These are phyloP conservation scores for Lophotriccus pileatus DNA, from an alignment of 2,797 vertebrate species.

Conservation along the genomic window DNA sequence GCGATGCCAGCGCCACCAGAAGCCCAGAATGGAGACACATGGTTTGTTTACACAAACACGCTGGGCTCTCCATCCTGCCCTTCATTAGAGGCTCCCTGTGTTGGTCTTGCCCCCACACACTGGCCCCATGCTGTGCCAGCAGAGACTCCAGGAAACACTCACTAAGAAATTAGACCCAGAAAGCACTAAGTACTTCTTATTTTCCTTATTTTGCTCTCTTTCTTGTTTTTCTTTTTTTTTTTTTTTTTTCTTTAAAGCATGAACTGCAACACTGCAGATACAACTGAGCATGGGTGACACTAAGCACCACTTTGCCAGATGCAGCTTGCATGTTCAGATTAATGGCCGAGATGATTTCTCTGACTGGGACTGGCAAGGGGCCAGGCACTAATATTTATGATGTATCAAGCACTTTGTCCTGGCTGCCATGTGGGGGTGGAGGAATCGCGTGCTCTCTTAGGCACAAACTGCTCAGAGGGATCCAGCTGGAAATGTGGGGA, in stretches of 20 bases:
- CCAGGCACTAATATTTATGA: constrained; percentile 31
- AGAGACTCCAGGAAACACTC: neutral
- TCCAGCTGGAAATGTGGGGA: neutral
- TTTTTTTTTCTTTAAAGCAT: neutral
- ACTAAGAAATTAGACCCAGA: neutral
- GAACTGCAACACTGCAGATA: neutral
- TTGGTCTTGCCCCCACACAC: neutral
- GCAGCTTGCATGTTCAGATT: neutral
- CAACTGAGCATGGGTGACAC: neutral
- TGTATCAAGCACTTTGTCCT: neutral
- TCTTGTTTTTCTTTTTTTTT: neutral
- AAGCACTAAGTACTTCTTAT: neutral
- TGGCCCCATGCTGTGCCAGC: neutral
- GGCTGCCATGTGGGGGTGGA: neutral
- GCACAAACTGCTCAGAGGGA: neutral
- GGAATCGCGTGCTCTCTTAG: neutral
- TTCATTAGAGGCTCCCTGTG: neutral
- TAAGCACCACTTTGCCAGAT: neutral
- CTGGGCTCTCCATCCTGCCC: neutral
- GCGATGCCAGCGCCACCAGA: neutral
- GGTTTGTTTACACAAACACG: neutral
- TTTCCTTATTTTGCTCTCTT: neutral
- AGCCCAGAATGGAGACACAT: neutral
- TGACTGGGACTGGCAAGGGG: constrained; percentile 18
- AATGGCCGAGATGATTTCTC: neutral